Conservation (phyloP, 2,888 invertebrate species). For the Andrena minutula region DNA sequence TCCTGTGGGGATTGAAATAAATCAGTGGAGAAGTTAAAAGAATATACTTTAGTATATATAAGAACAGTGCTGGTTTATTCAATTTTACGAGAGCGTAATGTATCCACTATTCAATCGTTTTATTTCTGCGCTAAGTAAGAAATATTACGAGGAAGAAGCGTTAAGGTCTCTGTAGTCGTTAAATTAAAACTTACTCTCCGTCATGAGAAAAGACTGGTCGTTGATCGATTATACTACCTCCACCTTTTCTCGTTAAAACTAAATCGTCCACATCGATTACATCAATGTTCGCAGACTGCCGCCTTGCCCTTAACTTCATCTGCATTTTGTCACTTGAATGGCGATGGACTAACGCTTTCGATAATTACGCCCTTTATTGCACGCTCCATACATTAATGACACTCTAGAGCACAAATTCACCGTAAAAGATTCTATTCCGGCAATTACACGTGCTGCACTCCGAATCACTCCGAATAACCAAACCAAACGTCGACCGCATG, state of each 20-base stretch:
- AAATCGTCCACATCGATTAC: constrained; percentile 81
- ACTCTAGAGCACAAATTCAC: background rate
- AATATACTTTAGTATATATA: too few relatives aligned
- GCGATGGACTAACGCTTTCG: background rate
- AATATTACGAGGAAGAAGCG: background rate
- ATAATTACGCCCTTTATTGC: background rate
- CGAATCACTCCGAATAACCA: constrained; percentile 45
- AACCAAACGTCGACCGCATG: constrained; percentile 50
- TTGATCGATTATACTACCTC: constrained; percentile 88
- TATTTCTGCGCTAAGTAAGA: background rate
- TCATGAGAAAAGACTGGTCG: constrained; percentile 88
- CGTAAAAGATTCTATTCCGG: constrained; percentile 30
- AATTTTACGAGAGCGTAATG: too few relatives aligned
- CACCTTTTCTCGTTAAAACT: constrained; percentile 87
- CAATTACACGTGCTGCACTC: constrained; percentile 37
- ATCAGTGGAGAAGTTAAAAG: too few relatives aligned
- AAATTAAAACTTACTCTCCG: constrained; percentile 87
- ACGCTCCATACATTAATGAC: constrained; percentile 21
- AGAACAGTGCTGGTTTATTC: too few relatives aligned
- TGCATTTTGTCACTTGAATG: constrained; percentile 52
- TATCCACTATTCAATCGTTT: background rate
- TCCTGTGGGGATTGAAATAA: constrained; percentile 84
- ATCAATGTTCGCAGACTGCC: constrained; percentile 24
- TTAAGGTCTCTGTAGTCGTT: background rate
- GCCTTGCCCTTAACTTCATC: constrained; percentile 41